Evolutionary conservation across 2,797 vertebrate species (phyloP).

Genomic region (Lepus townsendii): DNA sequence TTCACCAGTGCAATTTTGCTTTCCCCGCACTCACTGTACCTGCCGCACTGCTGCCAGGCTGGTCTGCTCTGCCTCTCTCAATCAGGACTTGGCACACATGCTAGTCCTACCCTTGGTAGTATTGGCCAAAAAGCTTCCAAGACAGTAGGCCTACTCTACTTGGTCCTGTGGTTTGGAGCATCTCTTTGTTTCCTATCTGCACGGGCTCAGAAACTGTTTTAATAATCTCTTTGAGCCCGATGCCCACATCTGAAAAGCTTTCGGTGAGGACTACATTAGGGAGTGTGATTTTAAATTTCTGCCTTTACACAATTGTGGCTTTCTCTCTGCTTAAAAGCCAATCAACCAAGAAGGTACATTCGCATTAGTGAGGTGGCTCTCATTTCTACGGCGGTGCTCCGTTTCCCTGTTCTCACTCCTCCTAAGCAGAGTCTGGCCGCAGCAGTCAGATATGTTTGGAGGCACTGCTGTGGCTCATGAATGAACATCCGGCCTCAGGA

Average conservation of each 20-base stretch:
- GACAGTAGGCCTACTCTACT: background rate
- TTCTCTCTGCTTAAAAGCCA: conserved; percentile 29
- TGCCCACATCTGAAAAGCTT: background rate
- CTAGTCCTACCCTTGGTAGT: too few species aligned
- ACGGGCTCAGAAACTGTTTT: background rate
- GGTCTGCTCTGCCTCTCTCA: background rate
- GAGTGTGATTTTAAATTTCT: background rate
- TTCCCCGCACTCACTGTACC: accelerated
- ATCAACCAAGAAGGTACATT: conserved; percentile 72
- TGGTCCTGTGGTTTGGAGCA: background rate
- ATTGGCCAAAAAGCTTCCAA: background rate
- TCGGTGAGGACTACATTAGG: background rate
- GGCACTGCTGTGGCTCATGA: conserved; percentile 39
- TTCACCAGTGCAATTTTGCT: background rate
- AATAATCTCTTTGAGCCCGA: background rate
- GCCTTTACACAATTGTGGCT: background rate
- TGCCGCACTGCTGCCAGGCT: background rate
- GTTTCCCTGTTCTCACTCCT: conserved; percentile 64
- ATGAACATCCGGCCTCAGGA: too few species aligned
- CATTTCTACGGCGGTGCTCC: conserved; percentile 61
- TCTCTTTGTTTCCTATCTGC: background rate
- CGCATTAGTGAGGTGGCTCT: background rate
- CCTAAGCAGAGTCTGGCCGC: conserved; percentile 19
- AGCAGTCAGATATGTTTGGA: conserved; percentile 56
- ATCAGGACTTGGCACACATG: background rate